Evolutionary conservation across 2,113 vertebrate species (phyloP).

Genomic region (Jaculus jaculus): DNA sequence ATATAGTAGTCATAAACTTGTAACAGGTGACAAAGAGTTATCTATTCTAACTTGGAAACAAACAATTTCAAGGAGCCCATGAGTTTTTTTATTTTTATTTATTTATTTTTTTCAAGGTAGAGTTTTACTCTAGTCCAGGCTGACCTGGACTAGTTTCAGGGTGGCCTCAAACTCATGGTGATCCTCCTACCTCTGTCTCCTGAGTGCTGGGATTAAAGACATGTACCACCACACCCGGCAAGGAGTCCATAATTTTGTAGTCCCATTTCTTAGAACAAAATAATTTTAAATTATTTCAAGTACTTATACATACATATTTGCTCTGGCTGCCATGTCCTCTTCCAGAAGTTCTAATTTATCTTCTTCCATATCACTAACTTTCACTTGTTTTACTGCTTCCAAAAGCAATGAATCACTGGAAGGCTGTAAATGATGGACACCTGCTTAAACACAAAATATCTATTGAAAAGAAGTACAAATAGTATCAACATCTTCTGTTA

Average conservation of each 20-base stretch:
- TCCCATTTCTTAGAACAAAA: slow-evolving; percentile 47
- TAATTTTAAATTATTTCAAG: slow-evolving; percentile 19
- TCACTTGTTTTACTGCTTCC: slow-evolving; percentile 97
- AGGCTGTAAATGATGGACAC: slow-evolving; percentile 89
- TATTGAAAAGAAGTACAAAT: slow-evolving; percentile 36
- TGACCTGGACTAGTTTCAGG: no score
- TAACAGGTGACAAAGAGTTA: background rate
- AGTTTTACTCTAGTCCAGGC: no score
- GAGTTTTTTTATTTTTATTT: background rate
- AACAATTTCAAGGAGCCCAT: slow-evolving; percentile 14
- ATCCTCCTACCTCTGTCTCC: no score
- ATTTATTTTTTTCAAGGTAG: no score
- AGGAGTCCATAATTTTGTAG: slow-evolving; percentile 25
- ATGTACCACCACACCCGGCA: no score
- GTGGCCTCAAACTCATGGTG: no score
- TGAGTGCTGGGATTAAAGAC: no score
- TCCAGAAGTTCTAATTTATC: slow-evolving; percentile 95
- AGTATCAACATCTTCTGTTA: slow-evolving; percentile 1
- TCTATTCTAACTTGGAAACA: background rate
- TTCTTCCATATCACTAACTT: slow-evolving; percentile 95
- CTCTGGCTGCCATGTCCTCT: slow-evolving; percentile 87
- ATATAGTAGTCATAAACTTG: background rate
- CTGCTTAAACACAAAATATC: slow-evolving; percentile 78
- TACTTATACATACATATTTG: slow-evolving; percentile 82
- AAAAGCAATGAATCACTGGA: slow-evolving; percentile 93